Evolutionary conservation across 64 coral and sea anemone genomes (phyloP).

Genomic region (Stylophora pistillata): DNA sequence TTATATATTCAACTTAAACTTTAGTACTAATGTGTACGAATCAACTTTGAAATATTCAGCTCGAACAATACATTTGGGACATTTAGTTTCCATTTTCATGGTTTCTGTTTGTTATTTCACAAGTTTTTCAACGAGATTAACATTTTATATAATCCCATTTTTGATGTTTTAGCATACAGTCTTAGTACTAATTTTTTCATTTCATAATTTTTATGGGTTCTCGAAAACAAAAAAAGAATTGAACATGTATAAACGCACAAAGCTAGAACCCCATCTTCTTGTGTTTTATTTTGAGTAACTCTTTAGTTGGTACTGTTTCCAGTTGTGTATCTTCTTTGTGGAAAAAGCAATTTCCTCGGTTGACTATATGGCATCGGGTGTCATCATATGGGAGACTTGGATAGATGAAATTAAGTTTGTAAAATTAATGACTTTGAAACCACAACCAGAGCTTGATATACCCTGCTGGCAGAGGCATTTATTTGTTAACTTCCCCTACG

Average conservation of each 20-base stretch:
- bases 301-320: not conserved
- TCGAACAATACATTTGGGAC: not conserved
- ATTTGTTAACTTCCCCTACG: too few relatives aligned
- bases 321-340: not conserved
- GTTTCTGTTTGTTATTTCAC: not conserved
- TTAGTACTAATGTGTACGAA: not conserved
- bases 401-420: not conserved
- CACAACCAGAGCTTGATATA: not conserved
- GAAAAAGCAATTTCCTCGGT: not conserved
- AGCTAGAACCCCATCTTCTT: not conserved
- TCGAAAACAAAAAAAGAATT: too few relatives aligned
- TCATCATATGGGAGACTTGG: not conserved
- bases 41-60: not conserved
- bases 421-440: not conserved
- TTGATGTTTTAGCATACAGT: not conserved
- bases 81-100: not conserved
- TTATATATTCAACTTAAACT: too few relatives aligned
- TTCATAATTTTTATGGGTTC: too few relatives aligned
- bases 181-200: too few relatives aligned
- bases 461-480: too few relatives aligned
- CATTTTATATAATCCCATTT: not conserved
- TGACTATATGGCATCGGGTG: not conserved
- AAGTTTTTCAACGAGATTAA: not conserved
- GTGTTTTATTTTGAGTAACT: not conserved
- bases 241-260: too few relatives aligned